Conservation (phyloP, 2,113 vertebrate species). For the Rhagologus leucostigma region DNA sequence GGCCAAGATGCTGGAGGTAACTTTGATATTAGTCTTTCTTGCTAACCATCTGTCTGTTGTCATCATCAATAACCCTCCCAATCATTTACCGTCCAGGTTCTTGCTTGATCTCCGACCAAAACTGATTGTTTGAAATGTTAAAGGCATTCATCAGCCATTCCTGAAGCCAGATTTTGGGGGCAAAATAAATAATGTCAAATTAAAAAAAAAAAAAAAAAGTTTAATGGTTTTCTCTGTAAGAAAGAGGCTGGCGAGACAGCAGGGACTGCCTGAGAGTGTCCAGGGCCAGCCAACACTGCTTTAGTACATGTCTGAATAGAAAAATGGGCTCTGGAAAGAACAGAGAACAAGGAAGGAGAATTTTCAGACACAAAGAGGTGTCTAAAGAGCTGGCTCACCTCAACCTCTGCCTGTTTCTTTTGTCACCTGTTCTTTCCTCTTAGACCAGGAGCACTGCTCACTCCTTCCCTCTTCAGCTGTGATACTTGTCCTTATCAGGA, state of each 20-base stretch:
- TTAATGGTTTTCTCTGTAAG: background rate
- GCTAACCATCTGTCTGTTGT: background rate
- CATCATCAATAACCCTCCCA: background rate
- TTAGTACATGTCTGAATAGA: background rate
- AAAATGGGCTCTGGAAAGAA: background rate
- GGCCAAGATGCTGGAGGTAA: background rate
- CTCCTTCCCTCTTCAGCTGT: background rate
- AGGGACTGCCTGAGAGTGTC: background rate
- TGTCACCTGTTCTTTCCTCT: background rate
- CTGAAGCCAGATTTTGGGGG: background rate
- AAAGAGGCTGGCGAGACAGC: background rate
- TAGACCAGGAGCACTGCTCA: background rate
- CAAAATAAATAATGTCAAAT: background rate
- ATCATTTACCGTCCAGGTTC: background rate
- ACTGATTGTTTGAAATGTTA: background rate
- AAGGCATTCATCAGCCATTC: background rate
- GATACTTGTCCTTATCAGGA: background rate
- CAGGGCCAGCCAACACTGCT: background rate
- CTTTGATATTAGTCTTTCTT: background rate
- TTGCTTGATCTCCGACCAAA: conserved; percentile 5
- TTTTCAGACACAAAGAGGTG: background rate
- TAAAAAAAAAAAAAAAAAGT: background rate
- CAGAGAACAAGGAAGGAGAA: background rate
- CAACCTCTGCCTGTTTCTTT: background rate
- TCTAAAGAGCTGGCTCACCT: background rate